A percentile compares a stretch with the other conserved stretches of the same genome.
Conservation (phyloP, 2,888 invertebrate species). For the Cheilosia variabilis region DNA sequence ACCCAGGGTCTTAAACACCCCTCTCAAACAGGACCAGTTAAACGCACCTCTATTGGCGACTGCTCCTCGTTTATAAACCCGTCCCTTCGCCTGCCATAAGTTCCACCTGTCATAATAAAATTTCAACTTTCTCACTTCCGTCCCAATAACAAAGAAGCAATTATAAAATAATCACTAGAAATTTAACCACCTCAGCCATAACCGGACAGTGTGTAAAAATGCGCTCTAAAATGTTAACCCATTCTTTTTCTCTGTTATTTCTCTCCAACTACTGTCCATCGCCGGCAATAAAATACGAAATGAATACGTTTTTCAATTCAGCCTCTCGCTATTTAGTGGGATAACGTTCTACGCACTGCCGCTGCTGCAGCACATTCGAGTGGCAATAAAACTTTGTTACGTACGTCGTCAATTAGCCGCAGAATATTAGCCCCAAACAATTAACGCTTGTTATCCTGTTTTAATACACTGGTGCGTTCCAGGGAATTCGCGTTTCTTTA, state of each 20-base stretch:
- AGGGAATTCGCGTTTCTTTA: constrained; percentile 26
- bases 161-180: constrained; percentile 41
- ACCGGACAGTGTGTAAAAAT: constrained; percentile 8
- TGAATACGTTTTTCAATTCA: neutral
- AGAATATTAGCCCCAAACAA: constrained; percentile 49
- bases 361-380: neutral
- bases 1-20: no score
- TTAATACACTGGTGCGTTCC: constrained; percentile 48
- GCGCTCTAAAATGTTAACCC: constrained; percentile 39
- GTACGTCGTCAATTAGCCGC: constrained; percentile 54
- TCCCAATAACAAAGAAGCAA: constrained; percentile 12
- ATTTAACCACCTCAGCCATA: neutral
- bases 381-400: constrained; percentile 40
- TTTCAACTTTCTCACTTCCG: constrained; percentile 21
- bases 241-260: constrained; percentile 8
- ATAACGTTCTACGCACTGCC: constrained; percentile 20
- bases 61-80: no score
- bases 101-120: no score
- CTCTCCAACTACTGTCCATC: constrained; percentile 17
- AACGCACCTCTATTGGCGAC: no score
- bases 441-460: constrained; percentile 66
- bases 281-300: constrained; percentile 8
- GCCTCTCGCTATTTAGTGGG: constrained; percentile 19
- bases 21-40: no score
- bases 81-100: no score